Base-by-base conservation (phyloP, 2,888 invertebrate species). In the Mellilla xanthometata region DNA sequence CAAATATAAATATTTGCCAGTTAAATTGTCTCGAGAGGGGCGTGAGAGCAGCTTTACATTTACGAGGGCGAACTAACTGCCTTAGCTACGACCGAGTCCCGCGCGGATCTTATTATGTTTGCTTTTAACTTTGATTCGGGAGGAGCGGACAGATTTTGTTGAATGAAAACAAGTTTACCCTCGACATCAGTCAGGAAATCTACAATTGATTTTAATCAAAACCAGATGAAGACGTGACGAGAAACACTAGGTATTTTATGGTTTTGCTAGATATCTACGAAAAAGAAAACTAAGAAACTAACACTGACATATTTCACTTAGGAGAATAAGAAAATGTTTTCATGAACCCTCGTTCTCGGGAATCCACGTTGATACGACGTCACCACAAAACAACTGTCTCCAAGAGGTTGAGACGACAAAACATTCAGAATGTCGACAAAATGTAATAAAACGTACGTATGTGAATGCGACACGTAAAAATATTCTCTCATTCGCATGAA, bases 41-140 rank as follows among this genome's bases (percentile, higher is more conserved):
- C 45, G 49, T 42, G 33, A 46, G 12, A 29, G 5, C 36, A 38
- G 48, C 38, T 43, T 12, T 8, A 33, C 34, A 13, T 39, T 47
- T 43, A 46, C 31, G 19, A 22, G 35, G 41, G 32, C 12, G 32
- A 26, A 19, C 31, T 39, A 47, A 43, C 40, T 26, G 12, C 28
- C 24, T n/a, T 8, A 8, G 27, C 10, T 5, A 28, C 11, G 28
- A 5, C 5, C 11, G 11, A 26, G 11, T 28, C 11, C 11, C 2
- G 28, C 7, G 11, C 11, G 28, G 8, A n/a, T 24, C 7, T 24
- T 8, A 24, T n/a, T 24, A 24, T n/a, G 8, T 24, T 24, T 24
- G 2, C 24, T 3, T 7, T 7, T 3, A 24, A 24, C n/a, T 24
- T 24, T 24, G 24, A 24, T 24, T 24, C 8, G 8, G n/a, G 1